phyloP scores from a whole-genome alignment of 2,888 invertebrate species.

The Bibio marci region DNA sequence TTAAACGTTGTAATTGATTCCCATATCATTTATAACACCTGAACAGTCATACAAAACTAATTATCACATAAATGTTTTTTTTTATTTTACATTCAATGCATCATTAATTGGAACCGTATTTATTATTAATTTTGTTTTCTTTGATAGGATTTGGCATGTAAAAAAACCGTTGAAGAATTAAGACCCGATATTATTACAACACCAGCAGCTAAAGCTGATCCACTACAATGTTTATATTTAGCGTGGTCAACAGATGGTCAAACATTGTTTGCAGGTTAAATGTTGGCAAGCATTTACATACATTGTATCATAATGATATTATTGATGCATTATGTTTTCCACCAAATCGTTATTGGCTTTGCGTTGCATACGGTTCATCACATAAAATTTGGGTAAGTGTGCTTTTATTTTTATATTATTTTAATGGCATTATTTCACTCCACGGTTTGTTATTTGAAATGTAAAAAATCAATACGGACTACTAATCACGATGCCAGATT shows the following conservation, averaged over 20 bases:
- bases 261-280: constrained; percentile 96
- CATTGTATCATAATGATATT: constrained; percentile 93
- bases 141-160: constrained; percentile 86
- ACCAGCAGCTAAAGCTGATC: constrained; percentile 66
- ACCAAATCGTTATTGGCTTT: constrained; percentile 98
- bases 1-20: constrained; percentile 4
- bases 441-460: constrained; percentile 2
- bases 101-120: not conserved
- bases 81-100: too few species aligned
- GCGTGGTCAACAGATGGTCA: constrained; percentile 99
- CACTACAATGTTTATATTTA: constrained; percentile 89
- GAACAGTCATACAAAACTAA: constrained; percentile 4
- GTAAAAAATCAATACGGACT: not conserved
- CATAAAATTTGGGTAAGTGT: constrained; percentile 89
- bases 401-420: not conserved
- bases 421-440: constrained; percentile 4
- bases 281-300: constrained; percentile 98
- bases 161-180: constrained; percentile 97
- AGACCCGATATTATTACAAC: constrained; percentile 88
- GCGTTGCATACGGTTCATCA: constrained; percentile 94
- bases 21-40: constrained; percentile 3
- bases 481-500: constrained; percentile 3
- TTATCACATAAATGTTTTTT: too few species aligned
- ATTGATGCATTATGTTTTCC: constrained; percentile 98
- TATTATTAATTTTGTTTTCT: not conserved